Conservation (phyloP, 2,113 vertebrate species). For the Phyllostomus hastatus region DNA sequence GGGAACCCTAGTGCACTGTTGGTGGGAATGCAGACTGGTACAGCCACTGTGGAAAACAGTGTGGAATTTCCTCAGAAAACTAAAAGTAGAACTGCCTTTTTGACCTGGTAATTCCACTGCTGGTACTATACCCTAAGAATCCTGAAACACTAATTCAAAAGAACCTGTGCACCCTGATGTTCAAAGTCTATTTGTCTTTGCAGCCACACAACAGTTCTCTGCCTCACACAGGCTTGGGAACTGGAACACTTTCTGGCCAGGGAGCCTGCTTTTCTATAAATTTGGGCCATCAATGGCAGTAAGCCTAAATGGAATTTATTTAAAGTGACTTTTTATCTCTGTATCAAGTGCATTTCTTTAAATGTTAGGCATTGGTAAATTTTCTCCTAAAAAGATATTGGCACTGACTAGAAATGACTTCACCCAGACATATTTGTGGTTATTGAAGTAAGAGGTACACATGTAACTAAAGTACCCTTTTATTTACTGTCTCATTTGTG, state of each 20-base stretch:
- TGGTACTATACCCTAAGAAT: too few species aligned
- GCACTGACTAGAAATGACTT: neutral
- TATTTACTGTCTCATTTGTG: neutral
- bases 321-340: neutral
- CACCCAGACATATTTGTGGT: neutral
- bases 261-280: neutral
- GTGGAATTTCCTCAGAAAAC: too few species aligned
- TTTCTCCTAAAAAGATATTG: neutral
- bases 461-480: conserved; percentile 9
- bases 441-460: neutral
- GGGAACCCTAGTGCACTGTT: too few species aligned
- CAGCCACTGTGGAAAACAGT: too few species aligned
- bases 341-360: neutral
- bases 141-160: too few species aligned
- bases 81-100: too few species aligned
- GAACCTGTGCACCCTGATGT: too few species aligned
- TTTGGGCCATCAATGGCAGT: neutral
- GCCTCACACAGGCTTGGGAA: neutral
- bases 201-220: neutral
- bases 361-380: neutral
- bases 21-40: too few species aligned
- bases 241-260: neutral
- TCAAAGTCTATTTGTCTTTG: neutral
- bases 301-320: neutral
- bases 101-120: too few species aligned